Conservation (phyloP, 2,888 invertebrate genomes). For the Gonocerus acuteangulatus region DNA sequence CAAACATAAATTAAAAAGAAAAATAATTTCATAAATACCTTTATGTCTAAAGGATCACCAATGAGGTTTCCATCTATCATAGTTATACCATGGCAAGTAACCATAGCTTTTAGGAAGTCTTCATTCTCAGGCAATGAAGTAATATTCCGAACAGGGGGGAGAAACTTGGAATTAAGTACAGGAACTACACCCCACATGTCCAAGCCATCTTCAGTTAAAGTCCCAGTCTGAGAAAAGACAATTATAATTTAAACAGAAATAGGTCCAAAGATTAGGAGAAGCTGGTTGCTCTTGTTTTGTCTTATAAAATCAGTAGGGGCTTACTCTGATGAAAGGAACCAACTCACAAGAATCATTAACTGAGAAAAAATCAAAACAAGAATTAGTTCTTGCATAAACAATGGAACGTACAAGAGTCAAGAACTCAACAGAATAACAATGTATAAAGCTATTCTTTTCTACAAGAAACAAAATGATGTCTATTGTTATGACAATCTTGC, state of each 20-base stretch:
- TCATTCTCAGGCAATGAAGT: constrained; percentile 46
- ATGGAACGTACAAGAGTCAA: too few relatives aligned
- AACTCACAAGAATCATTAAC: too few relatives aligned
- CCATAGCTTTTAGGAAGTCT: constrained; percentile 66
- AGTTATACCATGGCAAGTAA: constrained; percentile 87
- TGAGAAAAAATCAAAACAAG: too few relatives aligned
- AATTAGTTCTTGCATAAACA: too few relatives aligned
- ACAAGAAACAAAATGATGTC: too few relatives aligned
- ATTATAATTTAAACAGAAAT: background rate
- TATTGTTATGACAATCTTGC: too few relatives aligned
- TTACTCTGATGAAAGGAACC: too few relatives aligned
- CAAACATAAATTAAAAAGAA: background rate
- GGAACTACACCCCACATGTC: constrained; percentile 91
- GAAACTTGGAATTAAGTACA: constrained; percentile 45
- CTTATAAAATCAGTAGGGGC: too few relatives aligned
- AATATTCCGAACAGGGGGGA: constrained; percentile 48
- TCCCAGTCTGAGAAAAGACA: constrained; percentile 67
- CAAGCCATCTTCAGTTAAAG: constrained; percentile 89
- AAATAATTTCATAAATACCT: constrained; percentile 46
- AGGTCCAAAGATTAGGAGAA: background rate
- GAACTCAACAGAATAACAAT: too few relatives aligned
- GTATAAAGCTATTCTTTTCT: too few relatives aligned
- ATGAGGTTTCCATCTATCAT: constrained; percentile 76
- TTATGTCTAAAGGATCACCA: constrained; percentile 92
- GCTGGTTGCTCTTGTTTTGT: too few relatives aligned